Evolutionary conservation across 2,797 vertebrate genomes (phyloP).

Genomic region (Mico argentatus): DNA sequence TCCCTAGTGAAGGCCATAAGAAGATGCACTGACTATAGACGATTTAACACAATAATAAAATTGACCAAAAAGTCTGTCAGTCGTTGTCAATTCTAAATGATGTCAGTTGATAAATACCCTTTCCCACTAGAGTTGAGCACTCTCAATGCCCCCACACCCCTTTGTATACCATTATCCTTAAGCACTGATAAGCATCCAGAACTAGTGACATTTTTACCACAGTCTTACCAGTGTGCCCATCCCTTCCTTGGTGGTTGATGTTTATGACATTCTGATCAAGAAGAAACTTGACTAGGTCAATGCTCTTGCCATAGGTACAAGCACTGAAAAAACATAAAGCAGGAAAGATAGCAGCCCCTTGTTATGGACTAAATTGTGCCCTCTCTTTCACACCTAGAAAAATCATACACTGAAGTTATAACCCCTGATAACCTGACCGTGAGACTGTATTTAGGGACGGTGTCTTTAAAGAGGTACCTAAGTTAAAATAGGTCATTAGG

Average conservation of each 20-base stretch:
- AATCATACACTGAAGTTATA: background rate
- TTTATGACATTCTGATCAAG: conserved; percentile 92
- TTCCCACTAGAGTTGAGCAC: background rate
- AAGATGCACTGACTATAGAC: background rate
- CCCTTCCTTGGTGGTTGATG: conserved; percentile 96
- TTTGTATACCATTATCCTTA: background rate
- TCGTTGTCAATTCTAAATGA: conserved; percentile 2
- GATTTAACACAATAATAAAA: background rate
- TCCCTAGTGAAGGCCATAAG: background rate
- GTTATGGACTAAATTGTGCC: background rate
- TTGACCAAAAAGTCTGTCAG: background rate
- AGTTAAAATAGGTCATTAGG: background rate
- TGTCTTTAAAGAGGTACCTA: background rate
- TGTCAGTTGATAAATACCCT: background rate
- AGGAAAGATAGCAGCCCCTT: background rate
- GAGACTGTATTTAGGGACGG: background rate
- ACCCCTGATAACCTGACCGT: background rate
- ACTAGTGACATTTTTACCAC: rapidly evolving
- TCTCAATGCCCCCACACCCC: rapidly evolving
- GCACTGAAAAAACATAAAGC: conserved; percentile 84
- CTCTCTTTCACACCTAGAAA: background rate
- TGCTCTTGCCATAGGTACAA: conserved; percentile 94
- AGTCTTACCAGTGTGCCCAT: conserved; percentile 94
- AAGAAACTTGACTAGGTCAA: conserved; percentile 95
- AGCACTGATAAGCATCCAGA: background rate